Evolutionary conservation across 2,888 invertebrate genomes (phyloP).

Genomic region (Cephus spinipes): DNA sequence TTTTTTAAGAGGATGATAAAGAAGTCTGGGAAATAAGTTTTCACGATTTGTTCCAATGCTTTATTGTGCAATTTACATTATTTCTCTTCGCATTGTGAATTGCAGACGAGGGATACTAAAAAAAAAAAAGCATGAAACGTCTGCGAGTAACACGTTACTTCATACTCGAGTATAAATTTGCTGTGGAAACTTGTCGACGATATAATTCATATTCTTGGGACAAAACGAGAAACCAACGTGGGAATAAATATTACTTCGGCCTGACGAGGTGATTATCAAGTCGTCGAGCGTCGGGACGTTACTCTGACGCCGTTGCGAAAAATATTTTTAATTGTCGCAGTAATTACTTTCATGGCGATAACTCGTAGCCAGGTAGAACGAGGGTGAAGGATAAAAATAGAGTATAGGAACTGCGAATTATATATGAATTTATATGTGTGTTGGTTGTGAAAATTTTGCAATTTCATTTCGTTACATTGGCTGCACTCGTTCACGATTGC

Average conservation of each 20-base stretch:
- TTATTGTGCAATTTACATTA: background rate
- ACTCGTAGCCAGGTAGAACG: background rate
- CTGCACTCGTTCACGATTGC: background rate
- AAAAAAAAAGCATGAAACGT: background rate
- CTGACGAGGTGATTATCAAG: background rate
- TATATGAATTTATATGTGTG: background rate
- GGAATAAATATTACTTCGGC: background rate
- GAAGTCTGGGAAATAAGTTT: background rate
- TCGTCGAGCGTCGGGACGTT: background rate
- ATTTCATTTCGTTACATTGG: background rate
- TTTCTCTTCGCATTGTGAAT: background rate
- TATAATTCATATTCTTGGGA: background rate
- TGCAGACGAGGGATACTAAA: background rate
- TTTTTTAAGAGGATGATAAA: background rate
- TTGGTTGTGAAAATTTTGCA: background rate
- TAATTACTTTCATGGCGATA: background rate
- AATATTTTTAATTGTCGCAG: background rate
- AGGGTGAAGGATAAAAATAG: background rate
- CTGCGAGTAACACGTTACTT: background rate
- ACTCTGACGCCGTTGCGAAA: background rate
- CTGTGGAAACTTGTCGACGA: background rate
- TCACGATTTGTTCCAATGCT: background rate
- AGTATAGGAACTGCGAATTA: background rate
- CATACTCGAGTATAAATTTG: background rate
- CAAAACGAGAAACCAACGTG: background rate